Conservation (phyloP, 2,888 invertebrate genomes). For the Cancer borealis region DNA sequence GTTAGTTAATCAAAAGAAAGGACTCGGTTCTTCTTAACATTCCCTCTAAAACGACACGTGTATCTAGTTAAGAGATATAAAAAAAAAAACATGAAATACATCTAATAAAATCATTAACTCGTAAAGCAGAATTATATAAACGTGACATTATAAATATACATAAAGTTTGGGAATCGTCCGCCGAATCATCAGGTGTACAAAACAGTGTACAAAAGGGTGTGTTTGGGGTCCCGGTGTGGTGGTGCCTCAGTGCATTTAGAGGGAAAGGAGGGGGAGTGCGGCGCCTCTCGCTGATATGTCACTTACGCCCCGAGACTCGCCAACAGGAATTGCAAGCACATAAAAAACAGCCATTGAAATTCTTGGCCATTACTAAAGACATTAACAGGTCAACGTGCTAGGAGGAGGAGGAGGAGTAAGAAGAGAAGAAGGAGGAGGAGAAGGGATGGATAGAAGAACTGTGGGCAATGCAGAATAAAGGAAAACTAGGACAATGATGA, state of each 20-base stretch:
- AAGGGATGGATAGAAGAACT: too few species aligned
- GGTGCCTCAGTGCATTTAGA: too few species aligned
- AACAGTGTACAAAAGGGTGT: not conserved
- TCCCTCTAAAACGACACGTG: too few species aligned
- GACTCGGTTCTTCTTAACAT: too few species aligned
- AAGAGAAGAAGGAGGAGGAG: not conserved
- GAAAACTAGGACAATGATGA: not conserved
- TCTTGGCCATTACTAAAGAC: not conserved
- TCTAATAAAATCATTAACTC: too few species aligned
- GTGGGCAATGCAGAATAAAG: not conserved
- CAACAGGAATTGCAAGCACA: not conserved
- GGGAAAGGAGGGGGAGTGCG: not conserved
- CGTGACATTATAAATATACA: too few species aligned
- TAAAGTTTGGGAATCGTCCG: not conserved
- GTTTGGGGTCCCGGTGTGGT: not conserved
- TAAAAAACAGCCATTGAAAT: constrained; percentile 8
- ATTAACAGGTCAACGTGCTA: not conserved
- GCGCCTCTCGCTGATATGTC: not conserved
- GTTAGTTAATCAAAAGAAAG: too few species aligned
- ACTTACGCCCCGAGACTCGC: not conserved
- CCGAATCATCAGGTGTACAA: not conserved
- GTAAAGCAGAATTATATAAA: too few species aligned
- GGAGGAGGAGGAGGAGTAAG: not conserved
- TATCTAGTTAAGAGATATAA: too few species aligned
- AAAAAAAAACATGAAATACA: too few species aligned